These are phyloP conservation scores for Progne subis DNA, from an alignment of 2,113 vertebrate genomes.

Conservation along the genomic window DNA sequence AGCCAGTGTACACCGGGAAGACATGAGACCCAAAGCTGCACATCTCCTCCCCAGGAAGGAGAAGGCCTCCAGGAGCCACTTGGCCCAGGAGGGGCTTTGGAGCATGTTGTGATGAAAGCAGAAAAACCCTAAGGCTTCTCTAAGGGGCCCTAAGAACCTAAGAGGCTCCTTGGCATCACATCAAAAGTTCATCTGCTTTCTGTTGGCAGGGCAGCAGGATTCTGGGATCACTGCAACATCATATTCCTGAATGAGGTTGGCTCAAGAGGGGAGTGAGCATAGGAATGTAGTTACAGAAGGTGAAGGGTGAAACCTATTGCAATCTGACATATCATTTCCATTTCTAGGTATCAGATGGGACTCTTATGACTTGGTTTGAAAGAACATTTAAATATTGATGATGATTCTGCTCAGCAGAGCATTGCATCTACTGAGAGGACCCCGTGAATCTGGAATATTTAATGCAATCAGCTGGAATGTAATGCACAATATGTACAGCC, in stretches of 20 bases:
- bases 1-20: background rate
- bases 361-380: background rate
- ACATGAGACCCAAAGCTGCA: background rate
- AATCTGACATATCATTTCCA: background rate
- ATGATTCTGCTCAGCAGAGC: background rate
- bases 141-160: background rate
- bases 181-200: background rate
- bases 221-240: background rate
- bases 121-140: background rate
- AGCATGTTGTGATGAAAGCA: rapidly evolving
- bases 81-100: background rate
- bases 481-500: conserved; percentile 33
- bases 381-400: conserved; percentile 13
- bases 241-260: background rate
- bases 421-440: background rate
- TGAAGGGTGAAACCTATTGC: background rate
- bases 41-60: background rate
- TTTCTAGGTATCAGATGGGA: background rate
- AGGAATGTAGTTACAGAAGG: background rate
- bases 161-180: background rate
- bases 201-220: background rate
- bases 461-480: conserved; percentile 54
- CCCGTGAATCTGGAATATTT: conserved; percentile 45
- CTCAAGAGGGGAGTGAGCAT: background rate
- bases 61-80: background rate